phyloP scores from a whole-genome alignment of 2,888 invertebrate genomes.

The Muscina levida region DNA sequence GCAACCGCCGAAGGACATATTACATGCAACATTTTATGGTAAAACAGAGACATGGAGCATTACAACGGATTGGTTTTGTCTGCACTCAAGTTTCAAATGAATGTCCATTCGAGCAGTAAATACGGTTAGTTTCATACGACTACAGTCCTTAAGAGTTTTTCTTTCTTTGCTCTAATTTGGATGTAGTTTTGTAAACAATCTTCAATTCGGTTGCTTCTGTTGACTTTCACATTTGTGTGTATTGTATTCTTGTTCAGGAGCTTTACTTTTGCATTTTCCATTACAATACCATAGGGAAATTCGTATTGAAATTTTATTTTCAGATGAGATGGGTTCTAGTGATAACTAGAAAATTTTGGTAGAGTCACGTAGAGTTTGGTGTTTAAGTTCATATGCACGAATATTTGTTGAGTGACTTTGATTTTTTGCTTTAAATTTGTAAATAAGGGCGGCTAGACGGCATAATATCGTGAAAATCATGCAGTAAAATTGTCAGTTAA shows the following conservation, averaged over 20 bases:
- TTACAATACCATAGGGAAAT: constrained; percentile 26
- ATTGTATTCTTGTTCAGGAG: constrained; percentile 21
- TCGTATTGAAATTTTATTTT: constrained; percentile 42
- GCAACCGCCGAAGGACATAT: not conserved
- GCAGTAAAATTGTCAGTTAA: no score
- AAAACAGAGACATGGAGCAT: not conserved
- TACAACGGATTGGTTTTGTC: constrained; percentile 8
- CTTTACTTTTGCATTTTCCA: not conserved
- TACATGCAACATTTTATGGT: not conserved
- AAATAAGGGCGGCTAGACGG: no score
- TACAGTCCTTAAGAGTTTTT: not conserved
- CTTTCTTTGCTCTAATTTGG: constrained; percentile 44
- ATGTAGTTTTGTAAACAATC: constrained; percentile 54
- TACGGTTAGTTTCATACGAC: constrained; percentile 30
- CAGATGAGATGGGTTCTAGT: no score
- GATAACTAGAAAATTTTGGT: no score
- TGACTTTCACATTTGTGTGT: constrained; percentile 3
- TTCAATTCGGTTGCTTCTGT: constrained; percentile 49
- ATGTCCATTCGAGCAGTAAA: constrained; percentile 57
- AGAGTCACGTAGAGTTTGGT: no score
- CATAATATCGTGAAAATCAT: no score
- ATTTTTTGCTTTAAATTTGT: no score
- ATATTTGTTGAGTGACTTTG: no score
- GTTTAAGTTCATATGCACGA: no score
- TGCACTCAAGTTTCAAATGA: constrained; percentile 4